These are phyloP conservation scores for Bombylius major DNA, from an alignment of 2,888 invertebrate species.

Conservation along the genomic window DNA sequence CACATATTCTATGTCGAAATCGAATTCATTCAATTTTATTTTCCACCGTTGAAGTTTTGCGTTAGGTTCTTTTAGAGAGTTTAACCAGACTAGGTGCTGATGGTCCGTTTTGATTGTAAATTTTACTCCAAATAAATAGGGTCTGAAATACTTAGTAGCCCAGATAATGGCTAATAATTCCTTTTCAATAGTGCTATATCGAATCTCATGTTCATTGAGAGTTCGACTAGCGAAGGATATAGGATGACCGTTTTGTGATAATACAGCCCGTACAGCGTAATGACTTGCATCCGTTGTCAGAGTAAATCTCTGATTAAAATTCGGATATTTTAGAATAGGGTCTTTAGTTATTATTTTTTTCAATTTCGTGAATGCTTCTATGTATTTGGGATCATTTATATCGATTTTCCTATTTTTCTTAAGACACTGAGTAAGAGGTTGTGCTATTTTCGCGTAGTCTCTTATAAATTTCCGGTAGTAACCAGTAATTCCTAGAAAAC, in stretches of 20 bases:
- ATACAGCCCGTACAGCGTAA: no score
- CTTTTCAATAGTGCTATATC: slow-evolving; percentile 22
- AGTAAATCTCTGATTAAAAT: neutral
- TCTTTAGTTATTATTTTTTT: neutral
- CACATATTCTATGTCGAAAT: slow-evolving; percentile 7
- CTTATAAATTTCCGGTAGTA: no score
- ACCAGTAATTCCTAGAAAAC: neutral
- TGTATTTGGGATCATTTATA: neutral
- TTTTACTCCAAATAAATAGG: no score
- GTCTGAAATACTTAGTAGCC: no score
- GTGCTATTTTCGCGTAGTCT: no score
- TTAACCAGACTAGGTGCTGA: slow-evolving; percentile 19
- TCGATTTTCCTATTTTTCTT: no score
- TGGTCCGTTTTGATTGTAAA: slow-evolving; percentile 30
- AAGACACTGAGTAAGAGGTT: no score
- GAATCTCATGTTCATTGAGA: slow-evolving; percentile 13
- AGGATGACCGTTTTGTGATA: no score
- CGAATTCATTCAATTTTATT: slow-evolving; percentile 24
- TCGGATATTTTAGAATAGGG: no score
- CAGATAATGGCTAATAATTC: no score
- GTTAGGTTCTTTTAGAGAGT: slow-evolving; percentile 22
- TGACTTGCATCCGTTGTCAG: no score
- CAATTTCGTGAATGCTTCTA: neutral
- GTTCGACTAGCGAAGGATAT: slow-evolving; percentile 4
- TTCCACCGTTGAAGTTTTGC: slow-evolving; percentile 12